A percentile compares a stretch with the other conserved stretches of the same genome.
Conservation (phyloP, 2,113 vertebrate species). For the Caloenas nicobarica region DNA sequence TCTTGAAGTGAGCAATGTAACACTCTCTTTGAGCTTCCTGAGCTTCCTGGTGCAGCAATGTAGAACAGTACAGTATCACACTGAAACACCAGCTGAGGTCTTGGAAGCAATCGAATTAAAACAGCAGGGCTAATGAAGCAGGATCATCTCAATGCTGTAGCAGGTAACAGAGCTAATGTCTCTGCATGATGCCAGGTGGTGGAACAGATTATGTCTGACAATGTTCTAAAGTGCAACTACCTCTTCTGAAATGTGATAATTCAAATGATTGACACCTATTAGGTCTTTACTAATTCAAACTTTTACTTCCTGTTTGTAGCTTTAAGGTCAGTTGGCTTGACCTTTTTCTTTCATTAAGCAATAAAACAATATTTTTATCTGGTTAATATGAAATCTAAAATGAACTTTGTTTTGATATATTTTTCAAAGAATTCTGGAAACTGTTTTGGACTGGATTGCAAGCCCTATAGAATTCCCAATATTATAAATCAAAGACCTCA, state of each 20-base stretch:
- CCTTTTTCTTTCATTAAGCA: neutral
- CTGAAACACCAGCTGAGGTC: neutral
- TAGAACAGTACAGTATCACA: neutral
- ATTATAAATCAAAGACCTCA: neutral
- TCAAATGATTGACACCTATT: neutral
- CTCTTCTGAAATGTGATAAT: accelerated
- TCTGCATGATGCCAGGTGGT: neutral
- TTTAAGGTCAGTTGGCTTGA: neutral
- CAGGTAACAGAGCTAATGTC: neutral
- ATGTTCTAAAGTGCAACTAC: accelerated
- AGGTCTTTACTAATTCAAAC: neutral
- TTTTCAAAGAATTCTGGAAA: neutral
- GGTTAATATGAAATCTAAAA: neutral
- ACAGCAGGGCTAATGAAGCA: neutral
- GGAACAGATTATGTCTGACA: neutral
- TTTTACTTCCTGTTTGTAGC: neutral
- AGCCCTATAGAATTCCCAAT: neutral
- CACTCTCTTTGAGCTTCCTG: neutral
- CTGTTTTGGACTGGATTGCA: neutral
- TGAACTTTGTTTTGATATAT: neutral
- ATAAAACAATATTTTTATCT: neutral
- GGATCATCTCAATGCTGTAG: neutral
- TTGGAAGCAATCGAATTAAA: neutral
- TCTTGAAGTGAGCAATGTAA: neutral
- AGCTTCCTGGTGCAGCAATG: neutral